A percentile compares a stretch with the other conserved stretches of the same genome.
phyloP scores from a whole-genome alignment of 1,140 invertebrate genomes.

The Leptestheria dahalacensis region DNA sequence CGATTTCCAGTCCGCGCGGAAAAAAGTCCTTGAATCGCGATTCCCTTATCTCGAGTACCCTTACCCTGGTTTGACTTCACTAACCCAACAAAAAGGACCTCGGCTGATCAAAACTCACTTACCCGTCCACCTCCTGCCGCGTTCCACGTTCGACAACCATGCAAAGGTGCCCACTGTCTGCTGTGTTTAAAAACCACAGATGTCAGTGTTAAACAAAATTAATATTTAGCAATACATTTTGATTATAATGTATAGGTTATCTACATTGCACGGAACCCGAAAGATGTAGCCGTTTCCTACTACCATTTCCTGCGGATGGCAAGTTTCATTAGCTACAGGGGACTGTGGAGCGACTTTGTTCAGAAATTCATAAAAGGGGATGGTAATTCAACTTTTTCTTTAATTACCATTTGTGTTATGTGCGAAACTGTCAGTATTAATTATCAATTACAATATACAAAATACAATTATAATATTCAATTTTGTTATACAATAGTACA shows the following conservation, averaged over 20 bases:
- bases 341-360: conserved; percentile 30
- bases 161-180: conserved; percentile 24
- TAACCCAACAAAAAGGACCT: conserved; percentile 24
- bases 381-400: conserved; percentile 25
- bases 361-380: conserved; percentile 30
- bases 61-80: conserved; percentile 27
- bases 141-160: conserved; percentile 23
- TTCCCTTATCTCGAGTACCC: conserved; percentile 38
- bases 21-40: conserved; percentile 30
- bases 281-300: conserved; percentile 34
- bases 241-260: conserved; percentile 28
- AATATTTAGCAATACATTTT: neutral
- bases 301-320: conserved; percentile 33
- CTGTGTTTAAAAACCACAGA: neutral
- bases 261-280: conserved; percentile 35
- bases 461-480: neutral
- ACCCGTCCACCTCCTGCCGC: conserved; percentile 29
- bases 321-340: conserved; percentile 26
- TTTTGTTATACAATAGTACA: no score
- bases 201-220: neutral
- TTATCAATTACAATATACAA: neutral
- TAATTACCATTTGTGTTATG: no score
- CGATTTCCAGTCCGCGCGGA: conserved; percentile 27
- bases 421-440: no score
- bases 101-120: conserved; percentile 35